Percentiles rank a stretch among this genome's conserved stretches.
phyloP scores from a whole-genome alignment of 2,888 invertebrate genomes.

The Rhamnusium bicolor region DNA sequence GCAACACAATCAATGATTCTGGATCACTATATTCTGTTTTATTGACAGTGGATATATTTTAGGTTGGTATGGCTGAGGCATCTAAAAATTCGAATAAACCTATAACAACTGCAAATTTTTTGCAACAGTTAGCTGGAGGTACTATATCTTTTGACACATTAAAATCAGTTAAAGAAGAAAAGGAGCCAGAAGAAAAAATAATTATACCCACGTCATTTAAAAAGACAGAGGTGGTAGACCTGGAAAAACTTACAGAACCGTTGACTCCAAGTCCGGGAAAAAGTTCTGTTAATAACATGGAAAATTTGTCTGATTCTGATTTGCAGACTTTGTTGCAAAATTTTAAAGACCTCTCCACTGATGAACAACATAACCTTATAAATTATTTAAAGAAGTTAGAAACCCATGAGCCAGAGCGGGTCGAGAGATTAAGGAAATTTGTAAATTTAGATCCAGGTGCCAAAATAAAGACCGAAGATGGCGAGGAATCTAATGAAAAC shows the following conservation, averaged over 20 bases:
- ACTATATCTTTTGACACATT: neutral
- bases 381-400: constrained; percentile 87
- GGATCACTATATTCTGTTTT: too few relatives aligned
- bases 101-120: constrained; percentile 72
- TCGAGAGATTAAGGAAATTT: constrained; percentile 83
- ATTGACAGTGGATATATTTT: constrained; percentile 32
- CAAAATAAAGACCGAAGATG: constrained; percentile 61
- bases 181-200: constrained; percentile 40
- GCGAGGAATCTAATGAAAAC: constrained; percentile 52
- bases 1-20: too few relatives aligned
- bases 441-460: constrained; percentile 75
- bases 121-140: constrained; percentile 63
- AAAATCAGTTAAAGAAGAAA: neutral
- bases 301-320: constrained; percentile 85
- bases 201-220: constrained; percentile 30
- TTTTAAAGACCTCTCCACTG: constrained; percentile 84
- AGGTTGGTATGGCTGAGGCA: constrained; percentile 79
- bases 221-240: constrained; percentile 33
- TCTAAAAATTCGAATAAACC: constrained; percentile 73
- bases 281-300: constrained; percentile 72
- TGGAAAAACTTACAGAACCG: constrained; percentile 52
- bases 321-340: constrained; percentile 86
- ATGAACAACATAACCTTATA: constrained; percentile 88
- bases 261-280: constrained; percentile 53
- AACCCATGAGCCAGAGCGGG: constrained; percentile 82